A percentile compares a stretch with the other conserved stretches of the same genome.
Conservation (phyloP, 2,797 vertebrate species). For the Syncerus caffer region DNA sequence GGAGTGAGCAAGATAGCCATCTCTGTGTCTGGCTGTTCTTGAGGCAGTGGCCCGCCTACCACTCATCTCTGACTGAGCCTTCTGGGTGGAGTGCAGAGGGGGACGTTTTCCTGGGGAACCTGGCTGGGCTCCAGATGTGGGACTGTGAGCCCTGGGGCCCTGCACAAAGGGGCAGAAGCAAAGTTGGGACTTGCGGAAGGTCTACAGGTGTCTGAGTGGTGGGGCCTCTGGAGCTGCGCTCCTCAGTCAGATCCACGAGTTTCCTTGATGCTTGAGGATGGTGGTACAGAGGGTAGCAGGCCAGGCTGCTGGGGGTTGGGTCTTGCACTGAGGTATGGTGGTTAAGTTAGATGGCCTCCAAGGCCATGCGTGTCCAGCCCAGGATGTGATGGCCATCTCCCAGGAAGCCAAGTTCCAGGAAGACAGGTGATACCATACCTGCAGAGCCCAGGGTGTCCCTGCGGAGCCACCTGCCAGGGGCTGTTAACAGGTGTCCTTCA, state of each 20-base stretch:
- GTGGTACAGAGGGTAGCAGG: accelerated
- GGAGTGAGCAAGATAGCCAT: not conserved
- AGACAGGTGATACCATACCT: not conserved
- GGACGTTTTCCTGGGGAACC: not conserved
- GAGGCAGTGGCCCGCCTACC: too few species aligned
- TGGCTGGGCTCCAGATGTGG: not conserved
- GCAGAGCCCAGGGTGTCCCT: not conserved
- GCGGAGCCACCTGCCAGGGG: not conserved
- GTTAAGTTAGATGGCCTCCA: not conserved
- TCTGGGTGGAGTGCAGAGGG: too few species aligned
- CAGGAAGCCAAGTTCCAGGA: not conserved
- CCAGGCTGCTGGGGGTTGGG: not conserved
- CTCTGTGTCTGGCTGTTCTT: not conserved
- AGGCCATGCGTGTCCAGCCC: not conserved
- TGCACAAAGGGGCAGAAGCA: not conserved
- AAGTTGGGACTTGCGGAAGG: accelerated
- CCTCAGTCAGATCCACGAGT: not conserved
- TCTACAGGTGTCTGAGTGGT: not conserved
- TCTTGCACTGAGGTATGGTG: not conserved
- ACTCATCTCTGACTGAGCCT: not conserved
- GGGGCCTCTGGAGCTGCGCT: not conserved
- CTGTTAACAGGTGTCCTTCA: not conserved
- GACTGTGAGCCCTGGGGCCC: not conserved
- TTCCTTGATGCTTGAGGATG: not conserved
- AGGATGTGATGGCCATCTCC: not conserved